Conservation (phyloP, 2,797 vertebrate genomes). For the Thalassophryne amazonica region DNA sequence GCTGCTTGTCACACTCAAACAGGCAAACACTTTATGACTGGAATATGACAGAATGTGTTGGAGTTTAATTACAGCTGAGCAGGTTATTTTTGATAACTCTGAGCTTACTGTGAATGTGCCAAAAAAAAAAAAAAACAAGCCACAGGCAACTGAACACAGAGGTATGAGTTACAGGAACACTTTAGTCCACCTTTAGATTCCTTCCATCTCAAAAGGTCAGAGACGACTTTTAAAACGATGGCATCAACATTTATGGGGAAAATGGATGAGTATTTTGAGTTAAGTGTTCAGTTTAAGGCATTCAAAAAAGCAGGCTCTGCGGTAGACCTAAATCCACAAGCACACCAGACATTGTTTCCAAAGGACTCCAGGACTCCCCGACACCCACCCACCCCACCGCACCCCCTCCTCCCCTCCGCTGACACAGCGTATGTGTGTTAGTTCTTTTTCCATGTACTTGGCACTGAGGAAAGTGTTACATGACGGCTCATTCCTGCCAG, state of each 20-base stretch:
- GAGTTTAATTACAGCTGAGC: constrained; percentile 25
- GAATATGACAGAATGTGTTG: constrained; percentile 19
- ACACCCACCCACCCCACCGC: too few relatives aligned
- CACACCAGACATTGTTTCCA: constrained; percentile 56
- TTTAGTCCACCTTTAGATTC: background rate
- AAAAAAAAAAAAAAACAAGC: constrained; percentile 10
- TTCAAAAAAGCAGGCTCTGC: background rate
- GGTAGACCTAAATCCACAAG: constrained; percentile 21
- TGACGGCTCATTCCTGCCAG: constrained; percentile 58
- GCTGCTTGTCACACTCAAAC: constrained; percentile 14
- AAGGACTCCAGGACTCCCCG: constrained; percentile 66
- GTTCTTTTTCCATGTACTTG: constrained; percentile 54
- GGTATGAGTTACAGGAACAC: background rate
- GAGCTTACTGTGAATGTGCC: constrained; percentile 1
- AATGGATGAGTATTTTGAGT: background rate
- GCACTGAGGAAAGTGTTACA: constrained; percentile 52
- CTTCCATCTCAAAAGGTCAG: background rate
- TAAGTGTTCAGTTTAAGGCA: background rate
- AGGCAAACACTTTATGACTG: constrained; percentile 16
- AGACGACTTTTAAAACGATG: background rate
- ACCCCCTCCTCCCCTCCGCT: too few relatives aligned
- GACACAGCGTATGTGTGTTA: constrained; percentile 12
- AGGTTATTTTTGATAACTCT: constrained; percentile 23
- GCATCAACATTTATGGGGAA: background rate
- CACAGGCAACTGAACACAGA: background rate